These are phyloP conservation scores for Paracanthobrama guichenoti DNA, from an alignment of 2,113 vertebrate species.

Conservation along the genomic window DNA sequence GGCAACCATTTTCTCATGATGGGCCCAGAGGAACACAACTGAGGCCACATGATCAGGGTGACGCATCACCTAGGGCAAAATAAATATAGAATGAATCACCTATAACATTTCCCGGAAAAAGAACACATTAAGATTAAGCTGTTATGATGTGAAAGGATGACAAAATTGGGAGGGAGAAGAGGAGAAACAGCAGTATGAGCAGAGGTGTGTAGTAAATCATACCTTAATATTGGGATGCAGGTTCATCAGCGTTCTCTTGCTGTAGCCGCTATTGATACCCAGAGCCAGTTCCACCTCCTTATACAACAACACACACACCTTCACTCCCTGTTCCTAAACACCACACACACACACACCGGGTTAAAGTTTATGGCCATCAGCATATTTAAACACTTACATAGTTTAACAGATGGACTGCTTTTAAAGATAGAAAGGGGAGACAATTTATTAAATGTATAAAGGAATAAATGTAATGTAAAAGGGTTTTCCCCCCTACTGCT, in stretches of 20 bases:
- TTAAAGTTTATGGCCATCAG: background rate
- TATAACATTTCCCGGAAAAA: background rate
- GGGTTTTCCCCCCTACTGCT: conserved; percentile 73
- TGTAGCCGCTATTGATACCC: conserved; percentile 87
- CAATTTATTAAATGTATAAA: background rate
- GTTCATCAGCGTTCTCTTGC: conserved; percentile 84
- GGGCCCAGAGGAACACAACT: conserved; percentile 83
- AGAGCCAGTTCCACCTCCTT: conserved; percentile 88
- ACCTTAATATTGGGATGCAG: conserved; percentile 90
- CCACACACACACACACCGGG: background rate
- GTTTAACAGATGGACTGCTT: background rate
- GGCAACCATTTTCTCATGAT: conserved; percentile 90
- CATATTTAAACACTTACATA: conserved; percentile 12
- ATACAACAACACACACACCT: conserved; percentile 84
- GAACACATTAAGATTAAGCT: background rate
- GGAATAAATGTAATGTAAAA: background rate
- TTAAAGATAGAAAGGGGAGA: background rate
- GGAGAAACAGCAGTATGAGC: background rate
- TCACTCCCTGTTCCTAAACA: conserved; percentile 84
- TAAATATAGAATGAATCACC: conserved; percentile 1
- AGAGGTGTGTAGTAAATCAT: background rate
- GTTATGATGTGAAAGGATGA: background rate
- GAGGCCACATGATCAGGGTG: conserved; percentile 86
- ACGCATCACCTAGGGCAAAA: conserved; percentile 83
- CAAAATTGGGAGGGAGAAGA: background rate